Base-by-base conservation (phyloP, 2,113 vertebrate species). In the Leuciscus idus region DNA sequence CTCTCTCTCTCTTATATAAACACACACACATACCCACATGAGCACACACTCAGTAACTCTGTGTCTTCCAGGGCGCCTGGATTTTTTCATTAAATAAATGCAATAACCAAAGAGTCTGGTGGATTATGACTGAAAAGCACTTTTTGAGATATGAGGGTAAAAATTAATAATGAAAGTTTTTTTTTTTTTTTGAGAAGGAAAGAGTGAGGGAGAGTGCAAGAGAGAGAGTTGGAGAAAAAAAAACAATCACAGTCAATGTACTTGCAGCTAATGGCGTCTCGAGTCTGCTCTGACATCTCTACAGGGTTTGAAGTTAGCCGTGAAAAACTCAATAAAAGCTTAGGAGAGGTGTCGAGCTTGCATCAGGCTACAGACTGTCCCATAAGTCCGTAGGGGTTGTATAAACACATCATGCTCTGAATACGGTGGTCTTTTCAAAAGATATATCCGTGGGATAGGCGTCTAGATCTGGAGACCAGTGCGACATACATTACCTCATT, bases 71-170 rank as follows among this genome's bases (percentile, higher is more conserved):
- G 55, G 74, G 76, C 74, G 83, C 43, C 89, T 87, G 87, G 79
- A 84, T 90, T 90, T 88, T 83, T 90, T 90, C 85, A 90, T 90
- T 88, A 90, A 88, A 90, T 88, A 88, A 90, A 90, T 88, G 89
- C 87, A 90, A 88, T 90, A 90, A 90, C 87, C 89, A 88, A 88
- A 81, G 87, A 90, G 84, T 87, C 85, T 87, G 86, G 85, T 85
- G 89, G 87, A 90, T 90, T 90, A 88, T 87, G 62, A 87, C 73
- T 83, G 82, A 79, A 90, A 90, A 88, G 73, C 81, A 78, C 83
- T 87, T 88, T 90, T 85, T 73, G 78, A 83, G 87, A 90, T 90
- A 85, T 90, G 87, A 85, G 57, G 74, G 78, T 61, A 88, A 85
- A 85, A 88, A 88, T 90, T 83, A 84, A 87, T 88, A 86, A 85